phyloP scores from a whole-genome alignment of 2,797 vertebrate species.

The Lithobates pipiens region DNA sequence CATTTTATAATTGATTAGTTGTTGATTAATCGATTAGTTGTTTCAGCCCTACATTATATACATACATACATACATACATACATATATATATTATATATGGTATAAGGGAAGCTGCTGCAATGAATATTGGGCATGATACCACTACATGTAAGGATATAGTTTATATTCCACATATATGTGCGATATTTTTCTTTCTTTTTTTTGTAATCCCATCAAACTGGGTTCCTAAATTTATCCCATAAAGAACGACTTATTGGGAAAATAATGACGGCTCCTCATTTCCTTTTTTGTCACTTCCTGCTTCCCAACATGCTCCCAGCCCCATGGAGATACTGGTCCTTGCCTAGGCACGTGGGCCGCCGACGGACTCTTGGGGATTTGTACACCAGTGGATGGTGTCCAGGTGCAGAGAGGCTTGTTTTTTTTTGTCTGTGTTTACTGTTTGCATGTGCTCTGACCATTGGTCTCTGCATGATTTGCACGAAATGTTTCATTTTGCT shows the following conservation, averaged over 20 bases:
- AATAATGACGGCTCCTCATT: constrained; percentile 66
- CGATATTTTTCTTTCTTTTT: too few species aligned
- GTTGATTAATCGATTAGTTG: too few species aligned
- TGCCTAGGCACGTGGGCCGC: constrained; percentile 91
- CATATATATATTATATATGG: too few species aligned
- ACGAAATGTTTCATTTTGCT: constrained; percentile 53
- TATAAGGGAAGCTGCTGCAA: too few species aligned
- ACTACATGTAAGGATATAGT: too few species aligned
- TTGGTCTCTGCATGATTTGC: constrained; percentile 64
- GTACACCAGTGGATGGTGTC: constrained; percentile 92
- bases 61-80: too few species aligned
- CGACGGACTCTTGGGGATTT: constrained; percentile 98
- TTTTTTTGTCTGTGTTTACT: constrained; percentile 68
- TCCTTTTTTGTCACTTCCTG: constrained; percentile 83
- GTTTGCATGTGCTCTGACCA: constrained; percentile 68
- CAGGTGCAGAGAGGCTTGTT: constrained; percentile 88
- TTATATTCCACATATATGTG: too few species aligned
- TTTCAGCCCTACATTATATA: too few species aligned
- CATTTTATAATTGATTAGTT: too few species aligned
- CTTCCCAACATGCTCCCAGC: constrained; percentile 84
- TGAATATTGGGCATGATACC: too few species aligned
- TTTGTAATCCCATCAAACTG: not conserved
- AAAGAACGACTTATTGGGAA: constrained; percentile 9
- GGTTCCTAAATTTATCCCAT: constrained; percentile 19
- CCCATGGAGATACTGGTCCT: constrained; percentile 95